Evolutionary conservation across 2,888 invertebrate genomes (phyloP), one percentile per base, ranked within the genome.

Genomic region (Chydorus sphaericus): DNA sequence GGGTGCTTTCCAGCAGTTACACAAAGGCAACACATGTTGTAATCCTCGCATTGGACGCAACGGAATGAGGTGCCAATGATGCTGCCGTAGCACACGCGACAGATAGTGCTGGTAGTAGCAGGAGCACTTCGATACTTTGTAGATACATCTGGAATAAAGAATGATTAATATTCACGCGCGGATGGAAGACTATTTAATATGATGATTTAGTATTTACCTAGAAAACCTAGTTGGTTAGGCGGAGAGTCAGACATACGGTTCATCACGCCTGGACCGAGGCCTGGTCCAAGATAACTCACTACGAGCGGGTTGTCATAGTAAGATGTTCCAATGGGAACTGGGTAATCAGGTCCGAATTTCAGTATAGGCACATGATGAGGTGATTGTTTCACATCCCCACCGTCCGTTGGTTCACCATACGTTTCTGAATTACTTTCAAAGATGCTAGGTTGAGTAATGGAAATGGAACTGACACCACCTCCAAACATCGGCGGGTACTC

Each of bases 341-440:
- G 59, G 64, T 48, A 68, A 53, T 55, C 68, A 56, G 6, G 66
- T 62, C 57, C 68, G 66, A 10, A 59, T 38, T 30, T 59, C 63
- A 37, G 69, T 67, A 55, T 65, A 67, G 20, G 71, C 67, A 18
- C 70, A 69, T 67, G 73, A 70, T 30, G 44, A 28, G 33, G 38
- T 14, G 33, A 20, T 51, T 38, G 28, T 31, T 36, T 26, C 30
- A 30, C 16, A n/a, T 44, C 29, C 36, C 51, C 26, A 16, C 56
- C 18, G 51, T 23, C 30, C 23, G 29, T 18, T 26, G 50, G 54
- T 18, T 33, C n/a, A 51, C 49, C 8, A 30, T 50, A n/a, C 37
- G 8, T 6, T 14, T 14, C 29, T 26, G 54, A n/a, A n/a, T n/a
- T n/a, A 29, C 29, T 26, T 2, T 33, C 55, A 20, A 53, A 37